Evolutionary conservation across 37 sponge, comb jelly and placozoan genomes (phyloP).

Genomic region (Aphrocallistes beatrix): DNA sequence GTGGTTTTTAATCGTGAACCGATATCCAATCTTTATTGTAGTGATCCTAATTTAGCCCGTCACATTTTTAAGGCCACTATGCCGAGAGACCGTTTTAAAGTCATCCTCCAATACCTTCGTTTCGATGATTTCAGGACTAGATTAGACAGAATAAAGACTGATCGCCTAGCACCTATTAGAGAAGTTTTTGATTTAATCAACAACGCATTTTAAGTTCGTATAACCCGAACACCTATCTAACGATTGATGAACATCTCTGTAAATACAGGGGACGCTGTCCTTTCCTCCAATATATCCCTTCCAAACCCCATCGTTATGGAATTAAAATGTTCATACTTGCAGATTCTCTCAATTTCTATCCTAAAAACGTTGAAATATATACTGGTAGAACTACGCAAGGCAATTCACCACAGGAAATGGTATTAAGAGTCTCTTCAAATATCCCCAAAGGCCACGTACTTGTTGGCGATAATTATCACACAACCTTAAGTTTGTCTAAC

Average conservation of each 20-base stretch:
- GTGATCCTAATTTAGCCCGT: neutral
- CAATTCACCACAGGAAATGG: too few species aligned
- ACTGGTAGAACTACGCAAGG: too few species aligned
- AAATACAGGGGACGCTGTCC: neutral
- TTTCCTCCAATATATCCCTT: neutral
- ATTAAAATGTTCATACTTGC: constrained; percentile 4
- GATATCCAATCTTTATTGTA: neutral
- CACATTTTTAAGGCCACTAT: neutral
- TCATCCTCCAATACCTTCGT: neutral
- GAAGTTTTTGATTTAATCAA: neutral
- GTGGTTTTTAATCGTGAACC: too few species aligned
- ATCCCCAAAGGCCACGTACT: too few species aligned
- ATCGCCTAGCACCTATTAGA: neutral
- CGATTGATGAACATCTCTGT: neutral
- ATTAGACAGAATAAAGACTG: neutral
- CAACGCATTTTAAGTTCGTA: neutral
- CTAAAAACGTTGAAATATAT: too few species aligned
- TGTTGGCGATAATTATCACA: too few species aligned
- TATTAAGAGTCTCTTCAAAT: too few species aligned
- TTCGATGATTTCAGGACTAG: neutral
- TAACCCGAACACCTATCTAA: neutral
- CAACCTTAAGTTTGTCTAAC: too few species aligned
- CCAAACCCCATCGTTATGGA: neutral
- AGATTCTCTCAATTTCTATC: too few species aligned
- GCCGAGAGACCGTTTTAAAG: neutral